Base-by-base conservation (phyloP, 2,797 vertebrate species). In the Pristis pectinata region DNA sequence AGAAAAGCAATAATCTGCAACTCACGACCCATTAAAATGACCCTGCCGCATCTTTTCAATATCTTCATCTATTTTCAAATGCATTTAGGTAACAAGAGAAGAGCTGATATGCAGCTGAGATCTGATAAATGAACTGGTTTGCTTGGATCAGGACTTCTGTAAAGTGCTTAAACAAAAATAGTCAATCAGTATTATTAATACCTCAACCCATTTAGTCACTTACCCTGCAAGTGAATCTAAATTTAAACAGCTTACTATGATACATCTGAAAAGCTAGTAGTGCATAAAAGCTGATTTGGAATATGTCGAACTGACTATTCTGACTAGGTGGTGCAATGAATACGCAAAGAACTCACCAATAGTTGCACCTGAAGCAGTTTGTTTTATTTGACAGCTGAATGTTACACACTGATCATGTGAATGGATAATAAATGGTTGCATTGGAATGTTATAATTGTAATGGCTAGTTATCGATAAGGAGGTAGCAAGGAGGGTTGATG, bases 71-170 rank as follows among this genome's bases (percentile, higher is more conserved):
- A 94, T 94, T 94, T 94, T 56, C 44, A 94, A 53, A 76, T 94
- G 41, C 70, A 94, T 74, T 74, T 76, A 56, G 72, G 92, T 94
- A 94, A 94, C 70, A 74, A 94, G 92, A 76, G 92, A 94, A 74
- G 92, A 70, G 41, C 53, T 30, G 92, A n/a, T 94, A 76, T 74
- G 49, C 3, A 30, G 30, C 92, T 76, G 70, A 56, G 44, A 30
- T 53, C 24, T 74, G 24, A 76, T 74, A 94, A 94, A 94, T 94
- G 70, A 94, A 94, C 92, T 76, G 92, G 92, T 94, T 94, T 94
- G 92, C 70, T 53, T 30, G 92, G 92, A 94, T 94, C 92, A 94
- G 37, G 41, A 56, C 24, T 76, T 53, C 30, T 74, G 92, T 53
- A 94, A 5, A 94, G 67, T 53, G 30, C 44, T 74, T 53, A 74